Base-by-base conservation (phyloP, 1,140 invertebrate genomes). In the Bombus picipes region DNA sequence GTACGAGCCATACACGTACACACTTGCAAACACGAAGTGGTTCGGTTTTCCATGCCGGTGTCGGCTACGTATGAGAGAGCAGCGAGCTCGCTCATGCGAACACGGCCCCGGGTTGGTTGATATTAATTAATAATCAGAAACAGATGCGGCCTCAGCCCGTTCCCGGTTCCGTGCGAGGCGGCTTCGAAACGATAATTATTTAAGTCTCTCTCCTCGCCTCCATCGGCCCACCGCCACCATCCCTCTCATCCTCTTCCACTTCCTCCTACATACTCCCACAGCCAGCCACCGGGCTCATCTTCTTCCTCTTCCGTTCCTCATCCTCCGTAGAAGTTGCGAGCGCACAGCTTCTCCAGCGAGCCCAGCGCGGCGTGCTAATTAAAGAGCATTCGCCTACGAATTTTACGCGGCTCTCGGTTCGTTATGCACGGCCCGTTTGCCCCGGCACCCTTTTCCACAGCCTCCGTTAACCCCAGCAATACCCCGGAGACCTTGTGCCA, bases 101-200 rank as follows among this genome's bases (percentile, higher is more conserved):
- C 81, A 89, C 86, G 91, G 89, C 85, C 88, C 87, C 90, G 89
- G 89, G 90, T 92, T 92, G 89, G 93, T 93, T 92, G 92, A 94
- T 94, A 94, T 94, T 94, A 95, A 95, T 94, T 94, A 94, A 94
- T 94, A 95, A 94, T 94, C 94, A 95, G 94, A 95, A 94, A 95
- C 94, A 95, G 94, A 94, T 94, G 94, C 93, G 91, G 91, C 92
- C 89, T 91, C 90, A 75, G 80, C 87, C 62, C 76, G 81, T 80
- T 70, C 70, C 57, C 73, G 87, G 82, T 81, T 68, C 65, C 85
- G 85, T 65, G 77, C 85, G 62, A 90, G 85, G 82, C 86, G 86
- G 92, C 83, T 92, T 91, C 92, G 90, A 87, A 92, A 90, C 92
- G 91, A 94, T 94, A 94, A 94, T 94, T 93, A 93, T 94, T 94